Base-by-base conservation (phyloP, 2,113 vertebrate genomes). In the Vulpes lagopus region DNA sequence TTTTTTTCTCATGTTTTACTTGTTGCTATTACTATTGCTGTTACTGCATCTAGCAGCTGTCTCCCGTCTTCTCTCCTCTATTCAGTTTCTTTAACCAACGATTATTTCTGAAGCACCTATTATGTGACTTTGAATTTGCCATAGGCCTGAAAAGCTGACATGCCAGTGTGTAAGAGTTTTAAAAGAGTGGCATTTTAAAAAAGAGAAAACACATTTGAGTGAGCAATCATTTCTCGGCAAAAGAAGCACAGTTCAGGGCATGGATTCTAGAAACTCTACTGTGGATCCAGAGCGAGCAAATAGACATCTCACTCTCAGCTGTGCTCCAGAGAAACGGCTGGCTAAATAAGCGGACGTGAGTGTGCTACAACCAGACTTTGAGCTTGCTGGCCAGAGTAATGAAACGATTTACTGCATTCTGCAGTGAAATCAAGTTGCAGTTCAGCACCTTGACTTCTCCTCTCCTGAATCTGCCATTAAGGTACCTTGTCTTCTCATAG, bases 401-500 rank as follows among this genome's bases (percentile, higher is more conserved):
- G 30, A 53, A 93, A 35, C 14, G n/a, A 71, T 87, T 91, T 53
- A 30, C 67, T 89, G 15, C 5, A 27, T 71, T 86, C 86, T 55
- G 35, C 89, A 53, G 11, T 53, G 84, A 84, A 55, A 79, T 49
- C 85, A 93, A 87, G 30, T n/a, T 85, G 71, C 53, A 71, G 8
- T 59, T 73, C 3, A 15, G 23, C 51, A 53, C 62, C 64, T 74
- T 89, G 57, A 84, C 79, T 93, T 97, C 78, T 76, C 38, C 78
- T 32, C 71, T 88, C 55, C 93, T 89, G 88, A 83, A 96, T 93
- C 94, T 95, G 71, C 59, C 60, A 23, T 49, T 82, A 78, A 92
- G 65, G 35, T 25, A 17, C 11, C n/a, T 94, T 53, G 27, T 69
- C 67, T 74, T 89, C 30, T 93, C 73, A 83, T 53, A 35, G 32